These are phyloP conservation scores for Miniopterus natalensis DNA, from an alignment of 2,113 vertebrate genomes.

Conservation along the genomic window DNA sequence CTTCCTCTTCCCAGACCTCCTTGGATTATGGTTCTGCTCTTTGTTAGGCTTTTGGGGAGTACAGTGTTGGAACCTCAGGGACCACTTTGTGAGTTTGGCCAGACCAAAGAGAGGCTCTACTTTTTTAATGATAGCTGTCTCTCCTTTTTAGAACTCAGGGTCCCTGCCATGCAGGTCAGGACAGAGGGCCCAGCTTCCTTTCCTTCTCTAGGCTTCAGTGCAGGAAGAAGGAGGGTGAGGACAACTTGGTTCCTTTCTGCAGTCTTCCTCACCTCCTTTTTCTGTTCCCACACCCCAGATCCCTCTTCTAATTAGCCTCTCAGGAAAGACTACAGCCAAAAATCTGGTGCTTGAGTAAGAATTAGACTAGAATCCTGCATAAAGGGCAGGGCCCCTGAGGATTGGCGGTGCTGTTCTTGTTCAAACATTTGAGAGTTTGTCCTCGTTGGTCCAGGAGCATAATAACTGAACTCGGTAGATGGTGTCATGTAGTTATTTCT, in stretches of 20 bases:
- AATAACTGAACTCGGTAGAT: background rate
- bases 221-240: background rate
- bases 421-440: background rate
- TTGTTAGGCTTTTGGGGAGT: background rate
- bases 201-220: background rate
- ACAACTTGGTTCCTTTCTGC: background rate
- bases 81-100: background rate
- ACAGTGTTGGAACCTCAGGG: background rate
- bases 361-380: background rate
- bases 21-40: background rate
- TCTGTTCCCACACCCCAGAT: background rate
- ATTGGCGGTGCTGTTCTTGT: background rate
- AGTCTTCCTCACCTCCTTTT: background rate
- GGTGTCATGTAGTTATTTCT: background rate
- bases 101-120: background rate
- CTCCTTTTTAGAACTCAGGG: background rate
- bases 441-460: background rate
- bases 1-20: background rate
- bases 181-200: background rate
- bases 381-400: background rate
- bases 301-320: background rate
- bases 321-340: background rate
- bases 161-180: background rate
- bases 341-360: background rate
- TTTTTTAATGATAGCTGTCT: background rate